These are phyloP conservation scores for Dugesia japonica DNA, from an alignment of 2,888 invertebrate genomes.

Conservation along the genomic window DNA sequence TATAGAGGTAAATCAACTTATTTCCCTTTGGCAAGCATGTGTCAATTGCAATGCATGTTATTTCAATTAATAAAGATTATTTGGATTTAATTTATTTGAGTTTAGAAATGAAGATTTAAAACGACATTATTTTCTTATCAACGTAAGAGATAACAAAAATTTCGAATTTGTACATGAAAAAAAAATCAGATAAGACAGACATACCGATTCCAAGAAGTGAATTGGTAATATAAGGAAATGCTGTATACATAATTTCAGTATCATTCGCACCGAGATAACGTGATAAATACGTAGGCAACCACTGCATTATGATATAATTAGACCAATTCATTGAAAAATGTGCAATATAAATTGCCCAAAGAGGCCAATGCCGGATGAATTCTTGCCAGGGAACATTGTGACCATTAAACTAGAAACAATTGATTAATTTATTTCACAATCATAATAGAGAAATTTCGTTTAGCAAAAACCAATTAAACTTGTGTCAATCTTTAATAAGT, in stretches of 20 bases:
- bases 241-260: constrained; percentile 59
- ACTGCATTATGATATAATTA: constrained; percentile 64
- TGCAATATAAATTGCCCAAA: constrained; percentile 61
- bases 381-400: constrained; percentile 55
- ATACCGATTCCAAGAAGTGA: constrained; percentile 58
- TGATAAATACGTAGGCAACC: constrained; percentile 61
- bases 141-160: too few relatives aligned
- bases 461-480: too few relatives aligned
- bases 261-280: constrained; percentile 56
- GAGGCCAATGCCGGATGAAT: constrained; percentile 57
- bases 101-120: too few relatives aligned
- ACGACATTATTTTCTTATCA: too few relatives aligned
- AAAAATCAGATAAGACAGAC: constrained; percentile 39
- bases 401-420: constrained; percentile 49
- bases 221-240: constrained; percentile 61
- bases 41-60: too few relatives aligned
- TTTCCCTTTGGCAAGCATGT: too few relatives aligned
- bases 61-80: too few relatives aligned
- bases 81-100: too few relatives aligned
- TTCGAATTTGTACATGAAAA: background rate
- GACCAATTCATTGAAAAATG: constrained; percentile 68
- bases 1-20: too few relatives aligned
- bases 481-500: too few relatives aligned
- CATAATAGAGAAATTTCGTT: too few relatives aligned
- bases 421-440: too few relatives aligned